Conservation (phyloP, 1,140 invertebrate genomes). For the Megalopta genalis region DNA sequence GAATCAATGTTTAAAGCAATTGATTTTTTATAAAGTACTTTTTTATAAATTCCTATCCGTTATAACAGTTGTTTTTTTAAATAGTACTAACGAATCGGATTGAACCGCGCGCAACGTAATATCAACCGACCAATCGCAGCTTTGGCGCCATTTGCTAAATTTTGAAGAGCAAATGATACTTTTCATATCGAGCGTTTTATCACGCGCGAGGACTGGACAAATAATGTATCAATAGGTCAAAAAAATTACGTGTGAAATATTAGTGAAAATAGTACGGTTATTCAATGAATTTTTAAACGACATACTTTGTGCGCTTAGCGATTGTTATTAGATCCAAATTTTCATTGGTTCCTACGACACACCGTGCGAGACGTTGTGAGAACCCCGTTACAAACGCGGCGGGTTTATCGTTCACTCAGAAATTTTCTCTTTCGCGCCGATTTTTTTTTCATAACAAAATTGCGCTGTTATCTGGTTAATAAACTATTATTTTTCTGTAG, state of each 20-base stretch:
- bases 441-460: slow-evolving; percentile 34
- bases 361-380: slow-evolving; percentile 12
- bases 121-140: not conserved
- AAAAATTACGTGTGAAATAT: not conserved
- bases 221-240: not conserved
- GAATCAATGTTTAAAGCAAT: not conserved
- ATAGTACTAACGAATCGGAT: slow-evolving; percentile 4
- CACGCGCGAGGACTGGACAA: not conserved
- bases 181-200: not conserved
- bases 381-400: slow-evolving; percentile 33
- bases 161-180: not conserved
- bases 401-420: slow-evolving; percentile 11
- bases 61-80: not conserved
- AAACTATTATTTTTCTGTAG: not conserved
- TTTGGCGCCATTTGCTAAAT: slow-evolving; percentile 8
- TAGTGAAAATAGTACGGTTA: not conserved
- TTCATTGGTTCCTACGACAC: slow-evolving; percentile 23
- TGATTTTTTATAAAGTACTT: not conserved
- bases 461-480: not conserved
- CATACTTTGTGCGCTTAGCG: not conserved
- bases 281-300: not conserved
- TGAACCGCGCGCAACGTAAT: slow-evolving; percentile 2
- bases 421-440: slow-evolving; percentile 16
- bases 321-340: slow-evolving; percentile 12
- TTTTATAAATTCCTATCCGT: not conserved